Evolutionary conservation across 2,113 vertebrate species (phyloP), one percentile per base, ranked within the genome.

Genomic region (Tupaia tana): DNA sequence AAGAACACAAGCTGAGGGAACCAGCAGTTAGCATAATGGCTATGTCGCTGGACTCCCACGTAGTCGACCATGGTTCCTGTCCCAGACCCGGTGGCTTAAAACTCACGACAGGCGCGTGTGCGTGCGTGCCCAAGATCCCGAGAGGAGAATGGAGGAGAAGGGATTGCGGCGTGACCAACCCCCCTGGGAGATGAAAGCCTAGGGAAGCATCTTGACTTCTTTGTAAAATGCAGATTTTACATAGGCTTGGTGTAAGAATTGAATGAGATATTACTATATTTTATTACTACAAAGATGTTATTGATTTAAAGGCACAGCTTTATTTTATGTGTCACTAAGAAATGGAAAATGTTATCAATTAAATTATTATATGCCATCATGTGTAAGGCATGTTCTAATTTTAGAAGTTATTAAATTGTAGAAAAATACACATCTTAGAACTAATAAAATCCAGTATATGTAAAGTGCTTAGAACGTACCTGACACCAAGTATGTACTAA

Each of bases 391-490:
- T 96, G 66, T 78, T 77, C 52, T 16, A 88, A 31, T 75, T 85
- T 63, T 31, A 86, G 25, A 67, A 34, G 10, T 91, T 87, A 29
- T 85, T 92, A 80, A 95, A 92, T 71, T 88, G 24, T 77, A 12
- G 14, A 85, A 71, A 90, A 59, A 13, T 16, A 8, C 27, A 10
- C 25, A 34, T 78, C 7, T 85, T 63, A 82, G 52, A 84, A 88
- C 20, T 9, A 90, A 86, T n/a, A 52, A 95, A 83, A 81, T 59
- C 52, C 12, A 86, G 25, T 54, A 1, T 66, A 19, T 70, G 11
- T 74, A 66, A 89, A 70, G 13, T 24, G 34, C 54, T 90, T 91
- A 69, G 34, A 85, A 54, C 61, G 27, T 34, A 22, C 16, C 24
- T 86, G 52, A 61, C 11, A 59, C 13, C 58, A 18, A 79, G 4